Percentiles rank a stretch among this genome's conserved stretches.
phyloP scores from a whole-genome alignment of 2,797 vertebrate genomes.

The Clamator glandarius region DNA sequence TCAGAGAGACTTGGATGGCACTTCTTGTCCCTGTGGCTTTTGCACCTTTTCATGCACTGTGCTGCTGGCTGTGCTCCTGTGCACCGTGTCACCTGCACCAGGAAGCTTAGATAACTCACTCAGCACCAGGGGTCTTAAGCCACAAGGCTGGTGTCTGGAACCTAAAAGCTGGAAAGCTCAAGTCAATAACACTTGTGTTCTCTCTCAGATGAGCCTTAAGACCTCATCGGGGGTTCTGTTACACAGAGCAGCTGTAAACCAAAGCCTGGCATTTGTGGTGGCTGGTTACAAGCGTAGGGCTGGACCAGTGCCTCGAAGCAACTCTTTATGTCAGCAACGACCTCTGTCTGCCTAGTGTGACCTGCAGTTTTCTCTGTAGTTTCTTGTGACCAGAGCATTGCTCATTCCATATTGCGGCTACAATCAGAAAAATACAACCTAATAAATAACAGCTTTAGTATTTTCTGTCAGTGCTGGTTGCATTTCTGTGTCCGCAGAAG shows the following conservation, averaged over 20 bases:
- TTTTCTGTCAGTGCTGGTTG: background rate
- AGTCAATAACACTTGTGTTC: background rate
- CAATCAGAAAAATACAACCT: background rate
- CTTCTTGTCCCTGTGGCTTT: background rate
- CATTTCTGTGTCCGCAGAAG: background rate
- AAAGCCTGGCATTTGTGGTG: background rate
- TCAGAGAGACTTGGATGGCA: background rate
- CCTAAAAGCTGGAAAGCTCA: background rate
- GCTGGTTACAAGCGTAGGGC: background rate
- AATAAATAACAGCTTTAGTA: background rate
- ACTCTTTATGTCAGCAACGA: background rate
- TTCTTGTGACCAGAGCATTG: background rate
- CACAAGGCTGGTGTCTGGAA: background rate
- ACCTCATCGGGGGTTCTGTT: background rate
- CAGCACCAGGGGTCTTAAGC: background rate
- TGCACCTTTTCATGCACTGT: background rate
- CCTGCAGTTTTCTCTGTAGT: background rate
- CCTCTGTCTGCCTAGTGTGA: background rate
- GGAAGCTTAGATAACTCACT: background rate
- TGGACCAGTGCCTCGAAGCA: background rate
- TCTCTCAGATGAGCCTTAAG: background rate
- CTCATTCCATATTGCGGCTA: background rate
- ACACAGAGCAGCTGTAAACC: background rate
- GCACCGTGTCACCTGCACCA: accelerated
- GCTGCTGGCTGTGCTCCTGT: background rate